phyloP scores from a whole-genome alignment of 2,888 invertebrate genomes.

The Pandemis cinnamomeana region DNA sequence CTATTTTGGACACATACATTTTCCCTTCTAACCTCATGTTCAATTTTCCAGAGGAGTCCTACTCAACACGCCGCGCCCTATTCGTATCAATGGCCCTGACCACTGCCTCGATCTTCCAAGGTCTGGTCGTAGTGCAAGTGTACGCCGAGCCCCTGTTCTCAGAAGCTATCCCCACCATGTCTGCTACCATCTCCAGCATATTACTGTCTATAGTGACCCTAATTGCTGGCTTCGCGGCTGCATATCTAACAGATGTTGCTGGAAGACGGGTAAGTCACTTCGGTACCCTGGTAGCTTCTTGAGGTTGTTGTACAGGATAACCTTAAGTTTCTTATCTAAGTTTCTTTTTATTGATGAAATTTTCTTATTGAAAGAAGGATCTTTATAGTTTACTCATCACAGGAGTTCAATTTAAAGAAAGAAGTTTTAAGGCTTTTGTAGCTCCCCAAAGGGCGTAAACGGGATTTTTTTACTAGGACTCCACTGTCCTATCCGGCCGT shows the following conservation, averaged over 20 bases:
- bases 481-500: too few relatives aligned
- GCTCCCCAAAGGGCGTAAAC: too few relatives aligned
- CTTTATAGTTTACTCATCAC: too few relatives aligned
- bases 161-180: conserved; percentile 62
- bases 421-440: too few relatives aligned
- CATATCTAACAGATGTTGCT: conserved; percentile 61
- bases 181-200: conserved; percentile 61
- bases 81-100: conserved; percentile 53
- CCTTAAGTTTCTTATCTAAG: too few relatives aligned
- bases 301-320: too few relatives aligned
- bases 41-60: conserved; percentile 60
- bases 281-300: conserved; percentile 9
- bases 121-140: conserved; percentile 66
- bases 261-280: conserved; percentile 64
- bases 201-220: conserved; percentile 59
- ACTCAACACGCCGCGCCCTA: conserved; percentile 61
- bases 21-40: neutral
- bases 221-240: conserved; percentile 57
- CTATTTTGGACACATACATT: too few relatives aligned
- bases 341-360: too few relatives aligned
- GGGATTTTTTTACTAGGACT: too few relatives aligned
- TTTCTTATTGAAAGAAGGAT: too few relatives aligned
- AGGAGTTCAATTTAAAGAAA: too few relatives aligned
- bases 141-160: conserved; percentile 68
- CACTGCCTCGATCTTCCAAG: conserved; percentile 67